Evolutionary conservation across 1,140 invertebrate genomes (phyloP).

Genomic region (Nephotettix cincticeps): DNA sequence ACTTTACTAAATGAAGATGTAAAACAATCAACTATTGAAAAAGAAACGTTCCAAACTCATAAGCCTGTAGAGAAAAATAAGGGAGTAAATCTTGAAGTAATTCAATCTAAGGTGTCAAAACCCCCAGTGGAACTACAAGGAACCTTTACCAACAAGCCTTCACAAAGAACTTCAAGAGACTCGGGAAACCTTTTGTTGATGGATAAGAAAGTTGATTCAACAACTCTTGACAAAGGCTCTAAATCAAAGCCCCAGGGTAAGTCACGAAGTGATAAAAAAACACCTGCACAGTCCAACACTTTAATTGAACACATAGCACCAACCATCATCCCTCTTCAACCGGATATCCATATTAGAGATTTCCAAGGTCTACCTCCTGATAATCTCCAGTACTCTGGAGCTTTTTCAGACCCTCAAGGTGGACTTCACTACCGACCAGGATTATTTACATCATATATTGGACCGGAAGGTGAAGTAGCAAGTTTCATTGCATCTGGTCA

Average conservation of each 20-base stretch:
- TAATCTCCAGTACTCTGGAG: neutral
- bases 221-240: neutral
- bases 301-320: neutral
- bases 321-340: neutral
- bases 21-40: no score
- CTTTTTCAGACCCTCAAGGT: constrained; percentile 2
- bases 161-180: no score
- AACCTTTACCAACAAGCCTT: no score
- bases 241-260: neutral
- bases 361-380: neutral
- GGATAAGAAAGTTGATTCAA: no score
- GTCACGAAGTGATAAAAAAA: neutral
- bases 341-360: neutral
- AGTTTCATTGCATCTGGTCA: constrained; percentile 54
- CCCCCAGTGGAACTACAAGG: no score
- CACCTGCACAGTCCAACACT: neutral
- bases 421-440: constrained; percentile 16
- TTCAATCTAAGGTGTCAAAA: no score
- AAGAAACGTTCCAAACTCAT: no score
- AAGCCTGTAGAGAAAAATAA: no score
- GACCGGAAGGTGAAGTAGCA: constrained; percentile 46
- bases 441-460: constrained; percentile 19
- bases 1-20: no score
- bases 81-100: no score
- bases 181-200: no score